Percentiles rank a stretch among this genome's conserved stretches.
Evolutionary conservation across 2,888 invertebrate genomes (phyloP).

Genomic region (Octodonta nipae): DNA sequence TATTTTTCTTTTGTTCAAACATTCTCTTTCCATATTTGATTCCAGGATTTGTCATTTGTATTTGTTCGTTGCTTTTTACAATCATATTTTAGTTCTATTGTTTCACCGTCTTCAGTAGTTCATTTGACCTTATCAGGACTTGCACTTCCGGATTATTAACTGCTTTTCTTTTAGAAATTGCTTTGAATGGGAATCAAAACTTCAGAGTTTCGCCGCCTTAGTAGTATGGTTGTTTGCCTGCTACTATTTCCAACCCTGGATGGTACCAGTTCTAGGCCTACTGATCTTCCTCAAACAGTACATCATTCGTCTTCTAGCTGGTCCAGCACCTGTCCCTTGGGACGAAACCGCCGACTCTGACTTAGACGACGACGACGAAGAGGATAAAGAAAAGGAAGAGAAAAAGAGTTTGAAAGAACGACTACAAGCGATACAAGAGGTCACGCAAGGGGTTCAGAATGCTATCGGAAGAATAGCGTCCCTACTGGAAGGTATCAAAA

Average conservation of each 20-base stretch:
- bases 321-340: constrained; percentile 31
- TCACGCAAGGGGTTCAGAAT: constrained; percentile 91
- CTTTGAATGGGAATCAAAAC: constrained; percentile 90
- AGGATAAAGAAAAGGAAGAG: constrained; percentile 75
- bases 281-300: constrained; percentile 67
- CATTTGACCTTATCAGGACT: too few relatives aligned
- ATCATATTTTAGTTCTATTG: too few relatives aligned
- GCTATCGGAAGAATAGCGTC: constrained; percentile 87
- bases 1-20: too few relatives aligned
- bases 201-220: constrained; percentile 72
- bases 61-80: too few relatives aligned
- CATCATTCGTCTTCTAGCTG: constrained; percentile 40
- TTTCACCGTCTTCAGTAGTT: too few relatives aligned
- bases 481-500: constrained; percentile 86
- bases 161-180: constrained; percentile 62
- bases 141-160: too few relatives aligned
- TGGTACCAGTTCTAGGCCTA: constrained; percentile 73
- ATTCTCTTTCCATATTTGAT: too few relatives aligned
- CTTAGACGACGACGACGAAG: constrained; percentile 75
- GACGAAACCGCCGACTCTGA: constrained; percentile 38
- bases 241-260: constrained; percentile 91
- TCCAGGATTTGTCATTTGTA: too few relatives aligned
- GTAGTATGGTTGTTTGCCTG: constrained; percentile 75
- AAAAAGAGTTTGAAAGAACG: constrained; percentile 90
- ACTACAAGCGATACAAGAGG: constrained; percentile 90